phyloP scores from a whole-genome alignment of 2,888 invertebrate genomes.

The Plebejus melissa region DNA sequence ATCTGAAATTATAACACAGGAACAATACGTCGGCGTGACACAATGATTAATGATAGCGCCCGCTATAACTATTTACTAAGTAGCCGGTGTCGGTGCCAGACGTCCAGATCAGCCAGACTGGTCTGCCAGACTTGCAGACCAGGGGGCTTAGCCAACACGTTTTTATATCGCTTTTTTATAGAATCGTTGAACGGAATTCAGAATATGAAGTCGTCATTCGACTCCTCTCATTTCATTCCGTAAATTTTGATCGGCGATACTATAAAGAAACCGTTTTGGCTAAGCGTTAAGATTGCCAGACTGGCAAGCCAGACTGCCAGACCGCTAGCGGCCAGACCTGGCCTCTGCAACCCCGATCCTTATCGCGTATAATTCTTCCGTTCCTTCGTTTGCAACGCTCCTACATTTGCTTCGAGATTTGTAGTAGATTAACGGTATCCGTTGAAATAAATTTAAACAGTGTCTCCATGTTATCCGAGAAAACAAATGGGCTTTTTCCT shows the following conservation, averaged over 20 bases:
- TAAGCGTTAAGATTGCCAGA: background rate
- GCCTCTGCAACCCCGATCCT: background rate
- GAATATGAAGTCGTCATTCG: too few relatives aligned
- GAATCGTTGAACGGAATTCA: too few relatives aligned
- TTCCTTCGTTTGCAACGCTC: background rate
- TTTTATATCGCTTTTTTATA: too few relatives aligned
- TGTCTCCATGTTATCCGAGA: conserved; percentile 11
- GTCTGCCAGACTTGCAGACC: background rate
- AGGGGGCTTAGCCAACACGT: background rate
- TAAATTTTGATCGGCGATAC: background rate
- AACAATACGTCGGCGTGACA: conserved; percentile 14
- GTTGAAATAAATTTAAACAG: conserved; percentile 20
- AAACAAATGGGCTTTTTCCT: conserved; percentile 18
- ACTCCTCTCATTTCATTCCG: background rate
- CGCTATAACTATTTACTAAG: conserved; percentile 22
- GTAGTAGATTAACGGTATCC: conserved; percentile 18
- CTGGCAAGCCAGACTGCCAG: background rate
- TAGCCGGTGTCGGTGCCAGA: conserved; percentile 13
- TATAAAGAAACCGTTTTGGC: background rate
- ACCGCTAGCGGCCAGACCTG: background rate
- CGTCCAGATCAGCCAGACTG: background rate
- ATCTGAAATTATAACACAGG: conserved; percentile 9
- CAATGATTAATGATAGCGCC: conserved; percentile 18
- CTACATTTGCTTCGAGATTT: conserved; percentile 22
- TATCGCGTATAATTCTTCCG: conserved; percentile 22